A percentile compares a stretch with the other conserved stretches of the same genome.
phyloP scores from a whole-genome alignment of 2,888 invertebrate species.

The Xiphydria camelus region DNA sequence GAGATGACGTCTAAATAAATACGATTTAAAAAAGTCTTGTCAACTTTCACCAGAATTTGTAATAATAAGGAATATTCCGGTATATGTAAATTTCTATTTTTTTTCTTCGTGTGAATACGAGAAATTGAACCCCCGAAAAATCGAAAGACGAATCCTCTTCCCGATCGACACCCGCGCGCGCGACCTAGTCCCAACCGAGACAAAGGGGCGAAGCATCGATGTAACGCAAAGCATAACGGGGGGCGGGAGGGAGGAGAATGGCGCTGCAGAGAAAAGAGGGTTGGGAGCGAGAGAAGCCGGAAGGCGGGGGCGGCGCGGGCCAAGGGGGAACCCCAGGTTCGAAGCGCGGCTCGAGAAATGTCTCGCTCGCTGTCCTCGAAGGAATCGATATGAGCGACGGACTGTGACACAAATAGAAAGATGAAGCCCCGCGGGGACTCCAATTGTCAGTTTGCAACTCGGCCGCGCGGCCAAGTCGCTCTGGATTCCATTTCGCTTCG shows the following conservation, averaged over 20 bases:
- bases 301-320: background rate
- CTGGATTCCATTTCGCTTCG: conserved; percentile 16
- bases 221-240: conserved; percentile 13
- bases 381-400: conserved; percentile 21
- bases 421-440: conserved; percentile 15
- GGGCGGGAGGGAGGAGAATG: background rate
- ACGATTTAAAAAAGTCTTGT: too few species aligned
- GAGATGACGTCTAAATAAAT: too few species aligned
- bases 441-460: conserved; percentile 19
- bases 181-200: conserved; percentile 11
- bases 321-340: conserved; percentile 7
- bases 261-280: background rate
- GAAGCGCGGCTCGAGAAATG: conserved; percentile 14
- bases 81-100: too few species aligned
- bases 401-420: conserved; percentile 22
- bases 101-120: too few species aligned
- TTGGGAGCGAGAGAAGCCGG: conserved; percentile 2
- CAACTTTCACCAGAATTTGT: too few species aligned
- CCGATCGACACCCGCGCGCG: too few species aligned
- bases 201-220: conserved; percentile 13
- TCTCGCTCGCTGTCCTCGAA: conserved; percentile 14
- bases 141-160: too few species aligned
- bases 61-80: too few species aligned
- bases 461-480: conserved; percentile 16
- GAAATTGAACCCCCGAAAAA: too few species aligned